Conservation (phyloP, 1,140 invertebrate genomes). For the Zophobas morio region DNA sequence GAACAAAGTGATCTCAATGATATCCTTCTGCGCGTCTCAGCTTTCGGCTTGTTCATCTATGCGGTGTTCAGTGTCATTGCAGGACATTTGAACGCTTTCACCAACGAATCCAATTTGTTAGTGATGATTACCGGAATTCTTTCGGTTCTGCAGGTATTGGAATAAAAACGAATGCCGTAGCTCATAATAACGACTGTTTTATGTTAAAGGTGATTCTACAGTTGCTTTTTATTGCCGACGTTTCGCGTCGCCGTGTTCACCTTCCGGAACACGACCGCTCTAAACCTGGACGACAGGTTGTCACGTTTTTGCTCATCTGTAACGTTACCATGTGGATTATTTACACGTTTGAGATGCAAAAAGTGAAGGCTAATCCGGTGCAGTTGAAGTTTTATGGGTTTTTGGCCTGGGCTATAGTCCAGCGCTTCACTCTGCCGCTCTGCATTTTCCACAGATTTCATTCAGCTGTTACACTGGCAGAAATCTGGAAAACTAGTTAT, state of each 20-base stretch:
- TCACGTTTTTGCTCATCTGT: constrained; percentile 95
- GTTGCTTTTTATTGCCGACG: constrained; percentile 95
- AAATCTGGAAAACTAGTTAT: constrained; percentile 99
- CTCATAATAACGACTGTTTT: constrained; percentile 30
- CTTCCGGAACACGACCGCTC: constrained; percentile 91
- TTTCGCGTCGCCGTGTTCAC: constrained; percentile 90
- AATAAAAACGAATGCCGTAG: constrained; percentile 54
- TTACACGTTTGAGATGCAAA: constrained; percentile 96
- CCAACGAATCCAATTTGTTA: constrained; percentile 88
- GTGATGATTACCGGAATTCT: constrained; percentile 91
- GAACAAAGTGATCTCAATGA: constrained; percentile 92
- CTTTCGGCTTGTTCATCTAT: constrained; percentile 93
- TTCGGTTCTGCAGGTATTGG: constrained; percentile 82
- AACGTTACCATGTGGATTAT: constrained; percentile 97
- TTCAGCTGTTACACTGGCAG: constrained; percentile 95
- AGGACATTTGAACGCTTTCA: constrained; percentile 85
- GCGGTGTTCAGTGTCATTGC: constrained; percentile 94
- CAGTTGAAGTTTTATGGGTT: constrained; percentile 95
- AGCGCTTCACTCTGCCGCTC: constrained; percentile 92
- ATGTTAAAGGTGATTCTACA: constrained; percentile 86
- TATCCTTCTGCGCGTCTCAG: constrained; percentile 90
- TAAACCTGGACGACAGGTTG: constrained; percentile 94
- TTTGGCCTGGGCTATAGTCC: constrained; percentile 94
- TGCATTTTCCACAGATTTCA: constrained; percentile 98
- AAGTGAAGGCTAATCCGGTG: constrained; percentile 91